Evolutionary conservation across 2,797 vertebrate species (phyloP), one percentile per base, ranked within the genome.

Genomic region (Parauchenoglanis ngamensis): DNA sequence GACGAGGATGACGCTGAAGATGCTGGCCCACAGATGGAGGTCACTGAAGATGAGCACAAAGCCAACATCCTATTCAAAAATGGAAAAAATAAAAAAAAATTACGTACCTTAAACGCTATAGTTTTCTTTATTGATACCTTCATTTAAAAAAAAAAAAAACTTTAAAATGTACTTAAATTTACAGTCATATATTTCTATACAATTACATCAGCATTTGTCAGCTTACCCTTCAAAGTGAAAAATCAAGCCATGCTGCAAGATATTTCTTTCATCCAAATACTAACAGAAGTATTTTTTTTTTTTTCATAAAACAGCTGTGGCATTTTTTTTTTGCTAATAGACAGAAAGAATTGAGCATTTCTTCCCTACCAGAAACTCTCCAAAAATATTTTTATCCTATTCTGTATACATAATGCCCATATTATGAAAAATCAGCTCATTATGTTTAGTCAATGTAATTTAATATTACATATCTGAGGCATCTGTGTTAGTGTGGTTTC

Each of bases 21-120:
- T 96, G 88, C 96, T 96, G 92, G 97, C 95, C 15, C 97, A 98
- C 85, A 98, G 94, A 0, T 98, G 96, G 78, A 97, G 91, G 92
- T 96, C 96, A 0, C 95, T 96, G 94, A 98, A 96, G 88, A 97
- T 86, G 6, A 97, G 92, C 1, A 94, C 95, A 89, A 96, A 96
- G 21, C 96, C 97, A 40, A 96, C 96, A 0, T 97, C 96, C 96
- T 97, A 83, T 0, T 0, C n/a, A 25, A 90, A 87, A 35, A 28
- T 56, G 28, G 79, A 56, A 31, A 78, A n/a, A 52, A 76, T 49
- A 1, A 49, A n/a, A 49, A n/a, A 54, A 17, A n/a, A 52, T 52
- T 25, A 23, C 1, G 44, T 7, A 44, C 70, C 23, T 4, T 49
- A 15, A 46, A 70, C 44, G 1, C 4, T 49, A 49, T 6, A 73